A percentile compares a stretch with the other conserved stretches of the same genome.
Evolutionary conservation across 1,140 invertebrate genomes (phyloP).

Genomic region (Proales similis): DNA sequence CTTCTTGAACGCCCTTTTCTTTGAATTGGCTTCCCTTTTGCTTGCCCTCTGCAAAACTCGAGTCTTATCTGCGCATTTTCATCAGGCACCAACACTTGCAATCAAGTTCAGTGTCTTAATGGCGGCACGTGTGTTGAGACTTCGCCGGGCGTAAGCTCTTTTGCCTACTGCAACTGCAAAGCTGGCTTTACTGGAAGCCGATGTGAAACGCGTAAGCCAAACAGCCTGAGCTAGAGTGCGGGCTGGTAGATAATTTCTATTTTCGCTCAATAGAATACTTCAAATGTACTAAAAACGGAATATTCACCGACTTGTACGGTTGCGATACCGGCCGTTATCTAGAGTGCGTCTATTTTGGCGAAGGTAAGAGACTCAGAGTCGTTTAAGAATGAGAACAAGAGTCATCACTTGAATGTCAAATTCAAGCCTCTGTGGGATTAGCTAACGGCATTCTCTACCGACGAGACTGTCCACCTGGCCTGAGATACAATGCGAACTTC

Average conservation of each 20-base stretch:
- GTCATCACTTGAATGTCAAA: not conserved
- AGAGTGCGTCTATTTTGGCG: slow-evolving; percentile 38
- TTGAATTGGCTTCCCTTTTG: too few relatives aligned
- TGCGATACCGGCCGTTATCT: slow-evolving; percentile 30
- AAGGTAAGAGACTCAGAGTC: not conserved
- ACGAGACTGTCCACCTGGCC: slow-evolving; percentile 26
- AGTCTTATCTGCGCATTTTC: not conserved
- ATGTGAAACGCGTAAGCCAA: slow-evolving; percentile 38
- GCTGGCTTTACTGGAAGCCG: slow-evolving; percentile 30
- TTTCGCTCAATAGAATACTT: slow-evolving; percentile 35
- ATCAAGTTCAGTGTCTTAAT: slow-evolving; percentile 73
- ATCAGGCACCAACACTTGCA: slow-evolving; percentile 20
- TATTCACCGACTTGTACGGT: slow-evolving; percentile 30
- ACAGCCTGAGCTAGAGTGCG: too few relatives aligned
- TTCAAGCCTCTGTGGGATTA: slow-evolving; percentile 8
- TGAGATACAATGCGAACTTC: slow-evolving; percentile 15
- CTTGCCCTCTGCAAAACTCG: too few relatives aligned
- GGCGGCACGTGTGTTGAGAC: slow-evolving; percentile 69
- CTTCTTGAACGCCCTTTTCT: too few relatives aligned
- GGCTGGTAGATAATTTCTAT: too few relatives aligned
- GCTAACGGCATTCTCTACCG: slow-evolving; percentile 34
- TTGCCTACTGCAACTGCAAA: slow-evolving; percentile 31
- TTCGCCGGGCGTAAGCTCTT: not conserved
- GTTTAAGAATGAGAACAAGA: not conserved
- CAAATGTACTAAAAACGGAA: slow-evolving; percentile 22